Evolutionary conservation across 2,797 vertebrate species (phyloP).

Genomic region (Ptychadena robeensis): DNA sequence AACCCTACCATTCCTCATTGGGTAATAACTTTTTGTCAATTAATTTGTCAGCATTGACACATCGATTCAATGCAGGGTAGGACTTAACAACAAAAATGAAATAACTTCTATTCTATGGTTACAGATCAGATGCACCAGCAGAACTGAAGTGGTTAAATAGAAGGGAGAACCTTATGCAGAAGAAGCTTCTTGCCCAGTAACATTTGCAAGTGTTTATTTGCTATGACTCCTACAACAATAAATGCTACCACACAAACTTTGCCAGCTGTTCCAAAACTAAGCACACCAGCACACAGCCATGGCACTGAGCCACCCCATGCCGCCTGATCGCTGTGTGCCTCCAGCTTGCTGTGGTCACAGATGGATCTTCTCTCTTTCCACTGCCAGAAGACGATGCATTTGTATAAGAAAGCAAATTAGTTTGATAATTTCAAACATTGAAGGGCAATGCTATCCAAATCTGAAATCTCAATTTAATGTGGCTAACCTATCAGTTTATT

Average conservation of each 20-base stretch:
- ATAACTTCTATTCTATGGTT: neutral
- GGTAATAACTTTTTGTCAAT: too few relatives aligned
- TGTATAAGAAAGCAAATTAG: neutral
- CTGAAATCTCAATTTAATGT: neutral
- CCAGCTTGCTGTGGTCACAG: constrained; percentile 47
- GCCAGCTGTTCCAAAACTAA: constrained; percentile 48
- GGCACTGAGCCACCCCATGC: constrained; percentile 38
- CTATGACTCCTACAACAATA: constrained; percentile 48
- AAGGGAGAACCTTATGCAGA: constrained; percentile 68
- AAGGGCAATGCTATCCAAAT: neutral
- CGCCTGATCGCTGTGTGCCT: constrained; percentile 28
- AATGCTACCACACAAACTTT: constrained; percentile 39
- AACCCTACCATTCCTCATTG: too few relatives aligned
- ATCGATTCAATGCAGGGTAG: neutral
- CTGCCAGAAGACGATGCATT: constrained; percentile 42
- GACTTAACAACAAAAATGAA: constrained; percentile 21
- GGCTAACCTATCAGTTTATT: neutral
- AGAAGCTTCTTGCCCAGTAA: constrained; percentile 62
- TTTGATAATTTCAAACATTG: neutral
- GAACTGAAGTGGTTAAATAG: constrained; percentile 68
- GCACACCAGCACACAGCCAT: constrained; percentile 29
- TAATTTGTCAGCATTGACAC: too few relatives aligned
- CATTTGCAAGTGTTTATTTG: constrained; percentile 54
- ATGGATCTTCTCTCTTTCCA: constrained; percentile 31
- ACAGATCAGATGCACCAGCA: neutral